phyloP scores from a whole-genome alignment of 1,140 invertebrate genomes.

The Bombus vancouverensis region DNA sequence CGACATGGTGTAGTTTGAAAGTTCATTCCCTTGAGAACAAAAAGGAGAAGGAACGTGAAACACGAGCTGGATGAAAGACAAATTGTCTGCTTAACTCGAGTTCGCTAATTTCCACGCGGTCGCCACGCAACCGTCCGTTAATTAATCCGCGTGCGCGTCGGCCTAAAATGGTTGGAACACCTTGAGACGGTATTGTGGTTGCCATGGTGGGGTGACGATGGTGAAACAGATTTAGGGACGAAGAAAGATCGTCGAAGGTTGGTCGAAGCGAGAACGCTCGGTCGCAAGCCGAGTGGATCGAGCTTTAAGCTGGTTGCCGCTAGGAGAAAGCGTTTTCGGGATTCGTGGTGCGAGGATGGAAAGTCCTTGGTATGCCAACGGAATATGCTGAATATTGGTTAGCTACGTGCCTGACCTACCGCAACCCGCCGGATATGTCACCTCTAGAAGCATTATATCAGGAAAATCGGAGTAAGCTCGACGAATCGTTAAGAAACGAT shows the following conservation, averaged over 20 bases:
- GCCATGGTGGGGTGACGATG: not conserved
- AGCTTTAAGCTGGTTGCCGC: conserved; percentile 2
- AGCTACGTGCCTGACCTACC: conserved; percentile 60
- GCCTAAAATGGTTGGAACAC: conserved; percentile 57
- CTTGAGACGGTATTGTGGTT: not conserved
- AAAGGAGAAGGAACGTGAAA: not conserved
- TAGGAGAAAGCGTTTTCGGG: not conserved
- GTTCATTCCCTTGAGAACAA: not conserved
- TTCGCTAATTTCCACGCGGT: conserved; percentile 45
- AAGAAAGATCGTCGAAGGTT: not conserved
- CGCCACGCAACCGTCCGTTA: conserved; percentile 29
- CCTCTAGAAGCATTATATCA: not conserved
- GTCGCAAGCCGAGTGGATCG: not conserved
- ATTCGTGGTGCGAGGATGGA: conserved; percentile 4
- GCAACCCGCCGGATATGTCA: conserved; percentile 56
- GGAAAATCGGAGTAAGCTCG: not conserved
- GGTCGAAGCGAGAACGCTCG: not conserved
- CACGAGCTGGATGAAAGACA: not conserved
- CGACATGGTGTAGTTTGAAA: not conserved
- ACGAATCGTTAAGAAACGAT: no score
- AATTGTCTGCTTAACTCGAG: conserved; percentile 51
- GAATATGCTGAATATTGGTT: conserved; percentile 60
- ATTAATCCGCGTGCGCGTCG: conserved; percentile 34
- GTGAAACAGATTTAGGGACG: not conserved
- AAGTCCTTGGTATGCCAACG: conserved; percentile 57